These are phyloP conservation scores for Cephalopterus ornatus DNA, from an alignment of 2,113 vertebrate genomes.

Conservation along the genomic window DNA sequence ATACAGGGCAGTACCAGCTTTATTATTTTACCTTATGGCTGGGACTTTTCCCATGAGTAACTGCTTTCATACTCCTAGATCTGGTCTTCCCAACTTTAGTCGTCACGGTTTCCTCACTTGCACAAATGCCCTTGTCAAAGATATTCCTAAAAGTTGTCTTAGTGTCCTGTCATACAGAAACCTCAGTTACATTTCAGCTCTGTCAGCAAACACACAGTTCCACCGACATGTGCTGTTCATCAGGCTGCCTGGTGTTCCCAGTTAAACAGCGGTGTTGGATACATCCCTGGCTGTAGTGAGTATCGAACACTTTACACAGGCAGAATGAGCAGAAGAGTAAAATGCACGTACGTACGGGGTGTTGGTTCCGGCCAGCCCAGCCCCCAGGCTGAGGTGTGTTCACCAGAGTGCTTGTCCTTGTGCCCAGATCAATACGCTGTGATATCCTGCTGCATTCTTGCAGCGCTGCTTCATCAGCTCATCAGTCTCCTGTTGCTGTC, in stretches of 20 bases:
- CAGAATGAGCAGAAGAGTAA: neutral
- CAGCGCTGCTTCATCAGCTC: neutral
- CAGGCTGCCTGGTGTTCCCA: neutral
- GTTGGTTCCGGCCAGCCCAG: fast-evolving
- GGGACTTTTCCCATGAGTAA: neutral
- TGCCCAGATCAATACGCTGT: neutral
- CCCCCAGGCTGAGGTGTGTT: neutral
- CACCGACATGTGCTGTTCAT: neutral
- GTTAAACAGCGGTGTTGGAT: neutral
- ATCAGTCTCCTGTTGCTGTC: neutral
- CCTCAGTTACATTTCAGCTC: neutral
- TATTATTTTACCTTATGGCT: neutral
- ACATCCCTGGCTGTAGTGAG: neutral
- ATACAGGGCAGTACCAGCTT: neutral
- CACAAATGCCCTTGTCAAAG: neutral
- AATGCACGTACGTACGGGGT: fast-evolving
- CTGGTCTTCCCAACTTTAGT: neutral
- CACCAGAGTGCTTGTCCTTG: neutral
- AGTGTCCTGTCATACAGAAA: neutral
- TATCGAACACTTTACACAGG: neutral
- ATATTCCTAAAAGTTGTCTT: neutral
- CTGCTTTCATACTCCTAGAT: neutral
- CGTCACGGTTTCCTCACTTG: neutral
- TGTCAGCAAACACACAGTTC: neutral
- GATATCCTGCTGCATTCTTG: neutral